phyloP scores from a whole-genome alignment of 2,113 vertebrate species.

The Oryzias javanicus region DNA sequence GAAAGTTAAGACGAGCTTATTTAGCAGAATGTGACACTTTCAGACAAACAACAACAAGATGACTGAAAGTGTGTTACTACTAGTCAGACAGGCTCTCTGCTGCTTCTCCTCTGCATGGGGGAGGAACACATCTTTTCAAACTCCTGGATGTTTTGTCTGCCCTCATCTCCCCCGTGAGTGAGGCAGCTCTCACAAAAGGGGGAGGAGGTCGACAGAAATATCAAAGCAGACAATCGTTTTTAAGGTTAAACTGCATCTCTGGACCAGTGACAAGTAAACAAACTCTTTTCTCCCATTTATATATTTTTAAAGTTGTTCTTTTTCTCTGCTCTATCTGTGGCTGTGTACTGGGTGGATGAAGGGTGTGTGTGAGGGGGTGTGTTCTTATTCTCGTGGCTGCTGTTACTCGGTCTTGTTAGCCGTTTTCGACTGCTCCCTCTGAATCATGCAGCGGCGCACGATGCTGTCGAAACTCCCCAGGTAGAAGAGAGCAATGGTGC shows the following conservation, averaged over 20 bases:
- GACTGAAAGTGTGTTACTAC: conserved; percentile 21
- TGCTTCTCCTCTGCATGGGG: conserved; percentile 28
- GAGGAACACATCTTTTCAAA: neutral
- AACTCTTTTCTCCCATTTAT: conserved; percentile 29
- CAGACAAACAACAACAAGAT: conserved; percentile 8
- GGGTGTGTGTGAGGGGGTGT: conserved; percentile 9
- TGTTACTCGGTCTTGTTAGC: conserved; percentile 85
- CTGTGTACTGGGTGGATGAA: conserved; percentile 40
- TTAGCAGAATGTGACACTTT: conserved; percentile 36
- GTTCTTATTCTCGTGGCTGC: conserved; percentile 26
- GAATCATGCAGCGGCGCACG: conserved; percentile 94
- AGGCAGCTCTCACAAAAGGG: conserved; percentile 47
- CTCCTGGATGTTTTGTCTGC: conserved; percentile 47
- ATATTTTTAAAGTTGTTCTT: conserved; percentile 14
- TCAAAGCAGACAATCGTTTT: conserved; percentile 21
- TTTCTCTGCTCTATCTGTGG: conserved; percentile 19
- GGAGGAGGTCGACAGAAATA: conserved; percentile 32
- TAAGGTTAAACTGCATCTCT: conserved; percentile 19
- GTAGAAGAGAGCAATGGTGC: conserved; percentile 92
- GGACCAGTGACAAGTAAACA: conserved; percentile 49
- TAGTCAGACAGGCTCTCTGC: conserved; percentile 27
- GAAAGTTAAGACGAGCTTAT: conserved; percentile 11
- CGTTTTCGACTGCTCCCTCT: conserved; percentile 84
- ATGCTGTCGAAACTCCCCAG: conserved; percentile 97
- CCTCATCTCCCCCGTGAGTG: conserved; percentile 26